Percentiles rank a stretch among this genome's conserved stretches.
phyloP scores from a whole-genome alignment of 2,888 invertebrate species.

The Tanaodytes sp. region DNA sequence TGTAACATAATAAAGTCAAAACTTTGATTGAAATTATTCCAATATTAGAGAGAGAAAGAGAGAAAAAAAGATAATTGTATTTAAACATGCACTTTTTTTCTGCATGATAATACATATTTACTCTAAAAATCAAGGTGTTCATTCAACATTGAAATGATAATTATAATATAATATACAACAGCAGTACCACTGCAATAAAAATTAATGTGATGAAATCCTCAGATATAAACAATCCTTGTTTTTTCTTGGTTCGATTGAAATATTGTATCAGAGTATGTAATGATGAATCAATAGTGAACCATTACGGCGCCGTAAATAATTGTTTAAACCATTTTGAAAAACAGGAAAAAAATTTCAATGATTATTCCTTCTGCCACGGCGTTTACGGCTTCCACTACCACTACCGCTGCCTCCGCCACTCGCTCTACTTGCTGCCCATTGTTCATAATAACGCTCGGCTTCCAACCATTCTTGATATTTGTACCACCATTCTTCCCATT shows the following conservation, averaged over 20 bases:
- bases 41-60: too few species aligned
- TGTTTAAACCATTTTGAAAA: neutral
- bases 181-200: too few species aligned
- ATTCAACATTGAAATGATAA: neutral
- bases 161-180: neutral
- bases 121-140: neutral
- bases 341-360: slow-evolving; percentile 12
- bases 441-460: slow-evolving; percentile 84
- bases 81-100: slow-evolving; percentile 4
- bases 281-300: slow-evolving; percentile 1
- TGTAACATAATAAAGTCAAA: too few species aligned
- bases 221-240: too few species aligned
- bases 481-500: slow-evolving; percentile 97
- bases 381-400: slow-evolving; percentile 40
- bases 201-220: too few species aligned
- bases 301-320: neutral
- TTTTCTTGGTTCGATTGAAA: neutral
- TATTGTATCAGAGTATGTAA: slow-evolving; percentile 4
- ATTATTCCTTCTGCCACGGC: slow-evolving; percentile 38
- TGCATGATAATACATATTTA: slow-evolving; percentile 6
- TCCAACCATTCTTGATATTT: slow-evolving; percentile 93
- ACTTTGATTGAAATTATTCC: too few species aligned
- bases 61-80: too few species aligned
- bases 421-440: slow-evolving; percentile 75
- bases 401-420: slow-evolving; percentile 67